phyloP scores from a whole-genome alignment of 2,113 vertebrate genomes.

The Meriones unguiculatus region DNA sequence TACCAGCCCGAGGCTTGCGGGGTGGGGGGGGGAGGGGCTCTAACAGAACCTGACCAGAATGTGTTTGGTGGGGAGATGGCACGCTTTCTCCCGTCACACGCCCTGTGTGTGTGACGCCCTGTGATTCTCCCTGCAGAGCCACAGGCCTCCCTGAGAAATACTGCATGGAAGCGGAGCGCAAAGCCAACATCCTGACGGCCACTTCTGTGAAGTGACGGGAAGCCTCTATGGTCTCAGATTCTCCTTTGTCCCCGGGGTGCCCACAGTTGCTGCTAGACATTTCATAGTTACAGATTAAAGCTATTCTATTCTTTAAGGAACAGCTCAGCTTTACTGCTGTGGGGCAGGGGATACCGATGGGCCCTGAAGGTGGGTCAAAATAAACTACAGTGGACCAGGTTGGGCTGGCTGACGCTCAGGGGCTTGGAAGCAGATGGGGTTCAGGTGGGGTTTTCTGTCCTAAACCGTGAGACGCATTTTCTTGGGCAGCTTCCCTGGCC shows the following conservation, averaged over 20 bases:
- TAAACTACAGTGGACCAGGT: too few relatives aligned
- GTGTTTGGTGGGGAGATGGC: neutral
- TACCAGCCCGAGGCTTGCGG: neutral
- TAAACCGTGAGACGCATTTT: neutral
- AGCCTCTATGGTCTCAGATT: neutral
- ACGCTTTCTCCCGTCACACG: neutral
- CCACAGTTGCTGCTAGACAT: slow-evolving; percentile 41
- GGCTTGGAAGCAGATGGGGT: neutral
- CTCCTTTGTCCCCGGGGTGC: neutral
- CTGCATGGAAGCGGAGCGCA: slow-evolving; percentile 89
- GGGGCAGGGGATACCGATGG: neutral
- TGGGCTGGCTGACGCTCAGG: neutral
- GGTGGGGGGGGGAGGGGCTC: neutral
- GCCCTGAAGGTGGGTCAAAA: neutral
- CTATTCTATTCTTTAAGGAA: slow-evolving; percentile 23
- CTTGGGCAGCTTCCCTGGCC: neutral
- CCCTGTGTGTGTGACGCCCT: too few relatives aligned
- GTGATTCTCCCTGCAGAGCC: slow-evolving; percentile 66
- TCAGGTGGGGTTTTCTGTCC: neutral
- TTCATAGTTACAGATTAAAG: slow-evolving; percentile 72
- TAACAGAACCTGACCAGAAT: neutral
- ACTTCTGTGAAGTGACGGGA: slow-evolving; percentile 69
- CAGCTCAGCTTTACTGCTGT: neutral
- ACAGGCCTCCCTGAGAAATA: slow-evolving; percentile 93
- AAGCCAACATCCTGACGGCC: slow-evolving; percentile 55